A percentile compares a stretch with the other conserved stretches of the same genome.
These are phyloP conservation scores for Leucoptera coffeella DNA, from an alignment of 2,888 invertebrate genomes.

Conservation along the genomic window DNA sequence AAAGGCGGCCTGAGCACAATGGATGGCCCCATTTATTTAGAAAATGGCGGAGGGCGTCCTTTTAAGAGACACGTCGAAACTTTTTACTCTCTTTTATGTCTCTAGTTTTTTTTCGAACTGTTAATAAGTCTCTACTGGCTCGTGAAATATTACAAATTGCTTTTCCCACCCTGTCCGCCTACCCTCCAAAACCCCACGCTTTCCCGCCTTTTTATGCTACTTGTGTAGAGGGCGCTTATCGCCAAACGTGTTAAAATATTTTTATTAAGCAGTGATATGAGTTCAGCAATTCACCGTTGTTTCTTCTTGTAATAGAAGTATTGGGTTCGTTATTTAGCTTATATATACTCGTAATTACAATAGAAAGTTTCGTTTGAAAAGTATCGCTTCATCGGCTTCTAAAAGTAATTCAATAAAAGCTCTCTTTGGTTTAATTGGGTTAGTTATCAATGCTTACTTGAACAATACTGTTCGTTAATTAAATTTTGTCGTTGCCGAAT, in stretches of 20 bases:
- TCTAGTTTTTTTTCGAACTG: slow-evolving; percentile 44
- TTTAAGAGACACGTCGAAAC: background rate
- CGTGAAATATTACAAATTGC: slow-evolving; percentile 55
- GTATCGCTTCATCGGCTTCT: too few species aligned
- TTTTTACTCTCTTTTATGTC: background rate
- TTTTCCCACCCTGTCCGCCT: slow-evolving; percentile 17
- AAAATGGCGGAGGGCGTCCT: too few species aligned
- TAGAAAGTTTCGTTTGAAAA: too few species aligned
- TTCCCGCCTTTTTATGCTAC: slow-evolving; percentile 29
- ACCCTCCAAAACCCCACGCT: too few species aligned
- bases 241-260: slow-evolving; percentile 18
- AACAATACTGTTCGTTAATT: slow-evolving; percentile 20
- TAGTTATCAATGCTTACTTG: slow-evolving; percentile 17
- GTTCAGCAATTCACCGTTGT: too few species aligned
- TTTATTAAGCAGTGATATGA: slow-evolving; percentile 1
- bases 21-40: too few species aligned
- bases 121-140: slow-evolving; percentile 52
- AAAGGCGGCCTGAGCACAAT: too few species aligned
- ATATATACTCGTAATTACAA: too few species aligned
- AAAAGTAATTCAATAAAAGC: too few species aligned
- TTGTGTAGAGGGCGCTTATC: slow-evolving; percentile 21
- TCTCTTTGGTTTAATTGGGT: background rate
- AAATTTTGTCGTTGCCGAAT: slow-evolving; percentile 31
- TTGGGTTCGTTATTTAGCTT: too few species aligned
- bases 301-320: too few species aligned